These are phyloP conservation scores for Centropristis striata DNA, from an alignment of 2,113 vertebrate species.

Conservation along the genomic window DNA sequence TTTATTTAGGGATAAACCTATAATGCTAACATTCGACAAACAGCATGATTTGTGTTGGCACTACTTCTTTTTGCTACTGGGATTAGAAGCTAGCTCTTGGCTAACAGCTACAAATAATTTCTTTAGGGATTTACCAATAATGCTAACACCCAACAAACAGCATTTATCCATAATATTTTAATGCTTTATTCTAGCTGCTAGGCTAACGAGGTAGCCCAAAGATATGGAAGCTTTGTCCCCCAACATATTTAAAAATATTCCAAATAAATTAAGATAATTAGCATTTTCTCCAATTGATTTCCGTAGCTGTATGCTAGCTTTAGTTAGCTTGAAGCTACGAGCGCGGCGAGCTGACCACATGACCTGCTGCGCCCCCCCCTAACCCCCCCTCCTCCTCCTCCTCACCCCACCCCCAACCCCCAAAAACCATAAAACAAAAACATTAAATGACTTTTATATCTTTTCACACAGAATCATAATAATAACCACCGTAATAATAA, in stretches of 20 bases:
- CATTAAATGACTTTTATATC: slow-evolving; percentile 61
- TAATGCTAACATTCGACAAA: neutral
- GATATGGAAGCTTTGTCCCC: neutral
- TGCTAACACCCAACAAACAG: neutral
- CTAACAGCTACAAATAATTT: neutral
- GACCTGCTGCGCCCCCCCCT: slow-evolving; percentile 40
- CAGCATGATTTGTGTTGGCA: neutral
- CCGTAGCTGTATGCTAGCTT: slow-evolving; percentile 9
- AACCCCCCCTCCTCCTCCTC: neutral
- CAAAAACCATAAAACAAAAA: slow-evolving; percentile 57
- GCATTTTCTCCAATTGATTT: neutral
- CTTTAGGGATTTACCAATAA: neutral
- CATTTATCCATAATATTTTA: neutral
- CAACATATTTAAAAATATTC: slow-evolving; percentile 4
- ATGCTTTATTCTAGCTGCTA: neutral
- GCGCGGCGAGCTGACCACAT: slow-evolving; percentile 40
- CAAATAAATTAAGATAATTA: neutral
- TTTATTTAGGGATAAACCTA: neutral
- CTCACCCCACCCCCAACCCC: neutral
- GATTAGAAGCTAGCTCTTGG: neutral
- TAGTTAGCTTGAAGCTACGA: slow-evolving; percentile 8
- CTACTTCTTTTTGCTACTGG: too few relatives aligned
- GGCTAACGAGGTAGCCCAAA: neutral
- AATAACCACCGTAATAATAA: slow-evolving; percentile 69
- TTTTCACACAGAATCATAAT: slow-evolving; percentile 70